These are phyloP conservation scores for Lagopus muta DNA, from an alignment of 2,113 vertebrate species.

Conservation along the genomic window DNA sequence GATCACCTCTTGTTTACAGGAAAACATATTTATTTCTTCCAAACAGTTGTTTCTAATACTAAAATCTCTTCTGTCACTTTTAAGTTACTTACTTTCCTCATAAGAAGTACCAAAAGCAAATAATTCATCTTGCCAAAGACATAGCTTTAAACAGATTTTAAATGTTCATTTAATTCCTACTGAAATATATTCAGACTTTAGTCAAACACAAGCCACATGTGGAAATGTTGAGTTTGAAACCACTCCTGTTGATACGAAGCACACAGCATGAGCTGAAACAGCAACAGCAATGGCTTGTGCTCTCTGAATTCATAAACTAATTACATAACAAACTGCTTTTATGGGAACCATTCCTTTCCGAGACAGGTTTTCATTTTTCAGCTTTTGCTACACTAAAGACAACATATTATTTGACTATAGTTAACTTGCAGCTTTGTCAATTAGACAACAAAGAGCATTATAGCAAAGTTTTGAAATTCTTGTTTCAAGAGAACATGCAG, in stretches of 20 bases:
- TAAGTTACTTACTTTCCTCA: neutral
- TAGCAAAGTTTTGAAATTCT: conserved; percentile 9
- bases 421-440: neutral
- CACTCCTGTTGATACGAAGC: neutral
- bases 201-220: neutral
- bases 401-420: neutral
- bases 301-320: neutral
- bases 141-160: neutral
- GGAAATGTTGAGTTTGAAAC: neutral
- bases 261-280: neutral
- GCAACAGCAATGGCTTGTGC: neutral
- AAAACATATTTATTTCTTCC: neutral
- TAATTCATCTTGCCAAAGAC: neutral
- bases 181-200: neutral
- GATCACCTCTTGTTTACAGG: neutral
- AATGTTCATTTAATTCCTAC: neutral
- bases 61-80: neutral
- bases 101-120: neutral
- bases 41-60: neutral
- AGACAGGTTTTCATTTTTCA: neutral
- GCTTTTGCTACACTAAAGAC: neutral
- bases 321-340: neutral
- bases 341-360: neutral
- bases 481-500: neutral
- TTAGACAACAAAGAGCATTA: neutral